phyloP scores from a whole-genome alignment of 2,888 invertebrate genomes.

The Amiota mariae region DNA sequence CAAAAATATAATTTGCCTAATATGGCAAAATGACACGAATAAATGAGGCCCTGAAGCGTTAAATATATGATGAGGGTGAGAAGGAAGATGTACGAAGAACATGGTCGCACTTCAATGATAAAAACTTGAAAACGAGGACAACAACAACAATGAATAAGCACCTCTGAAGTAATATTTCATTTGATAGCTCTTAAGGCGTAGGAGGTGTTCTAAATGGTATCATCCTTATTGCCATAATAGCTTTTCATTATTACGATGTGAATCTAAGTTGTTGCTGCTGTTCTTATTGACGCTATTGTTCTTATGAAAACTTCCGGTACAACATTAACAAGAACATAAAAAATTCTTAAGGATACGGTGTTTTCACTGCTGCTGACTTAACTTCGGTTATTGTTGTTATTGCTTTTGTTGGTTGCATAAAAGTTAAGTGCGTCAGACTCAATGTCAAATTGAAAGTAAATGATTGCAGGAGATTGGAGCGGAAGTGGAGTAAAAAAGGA shows the following conservation, averaged over 20 bases:
- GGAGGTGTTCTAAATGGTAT: conserved; percentile 27
- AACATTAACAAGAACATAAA: conserved; percentile 72
- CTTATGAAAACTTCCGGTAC: conserved; percentile 64
- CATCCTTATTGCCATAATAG: conserved; percentile 67
- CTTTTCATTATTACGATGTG: conserved; percentile 70
- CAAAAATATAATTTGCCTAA: conserved; percentile 65
- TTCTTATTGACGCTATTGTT: conserved; percentile 31
- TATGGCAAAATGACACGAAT: conserved; percentile 57
- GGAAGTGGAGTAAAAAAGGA: conserved; percentile 40
- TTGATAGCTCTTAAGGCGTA: neutral
- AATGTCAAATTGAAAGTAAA: conserved; percentile 2
- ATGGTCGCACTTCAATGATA: neutral
- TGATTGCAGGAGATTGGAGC: conserved; percentile 28
- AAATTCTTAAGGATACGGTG: conserved; percentile 48
- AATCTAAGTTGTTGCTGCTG: conserved; percentile 37
- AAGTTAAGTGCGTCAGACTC: conserved; percentile 4
- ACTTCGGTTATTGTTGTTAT: conserved; percentile 12
- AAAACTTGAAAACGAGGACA: neutral
- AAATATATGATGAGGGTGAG: conserved; percentile 3
- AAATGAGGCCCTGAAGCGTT: conserved; percentile 34
- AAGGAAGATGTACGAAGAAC: neutral
- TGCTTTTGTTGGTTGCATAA: too few relatives aligned
- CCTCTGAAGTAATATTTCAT: conserved; percentile 42
- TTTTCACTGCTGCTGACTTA: conserved; percentile 21
- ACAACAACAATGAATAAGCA: conserved; percentile 8